Conservation (phyloP, 2,888 invertebrate species). For the Tetramorium bicarinatum region DNA sequence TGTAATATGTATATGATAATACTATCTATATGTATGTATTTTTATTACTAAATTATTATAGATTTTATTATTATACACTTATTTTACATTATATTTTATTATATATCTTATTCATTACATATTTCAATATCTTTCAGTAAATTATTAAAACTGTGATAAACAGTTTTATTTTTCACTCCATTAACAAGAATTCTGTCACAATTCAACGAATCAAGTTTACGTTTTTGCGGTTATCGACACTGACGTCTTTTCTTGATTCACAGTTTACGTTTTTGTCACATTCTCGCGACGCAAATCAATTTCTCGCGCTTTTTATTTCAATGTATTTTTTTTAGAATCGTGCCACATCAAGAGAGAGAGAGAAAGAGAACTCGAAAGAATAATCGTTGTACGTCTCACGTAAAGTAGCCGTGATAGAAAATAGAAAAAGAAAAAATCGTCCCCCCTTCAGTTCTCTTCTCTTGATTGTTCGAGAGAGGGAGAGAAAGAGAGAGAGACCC, state of each 20-base stretch:
- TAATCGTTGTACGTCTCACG: constrained; percentile 17
- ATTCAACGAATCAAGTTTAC: constrained; percentile 5
- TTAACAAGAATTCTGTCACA: neutral
- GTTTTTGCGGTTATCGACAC: neutral
- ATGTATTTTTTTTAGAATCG: neutral
- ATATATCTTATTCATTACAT: neutral
- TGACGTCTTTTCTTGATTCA: neutral
- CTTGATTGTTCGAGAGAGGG: neutral
- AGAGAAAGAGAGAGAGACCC: constrained; percentile 49
- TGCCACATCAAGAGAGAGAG: neutral
- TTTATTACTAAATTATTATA: neutral
- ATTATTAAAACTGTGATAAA: constrained; percentile 3
- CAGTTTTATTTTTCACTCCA: neutral
- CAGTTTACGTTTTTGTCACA: constrained; percentile 16
- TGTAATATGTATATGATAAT: neutral
- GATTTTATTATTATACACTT: neutral
- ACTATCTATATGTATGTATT: neutral
- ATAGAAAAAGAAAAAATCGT: constrained; percentile 33
- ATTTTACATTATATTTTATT: neutral
- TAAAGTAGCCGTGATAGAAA: constrained; percentile 52
- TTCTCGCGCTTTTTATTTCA: neutral
- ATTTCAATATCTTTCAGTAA: neutral
- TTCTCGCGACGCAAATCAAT: constrained; percentile 26
- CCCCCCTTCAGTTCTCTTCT: constrained; percentile 22
- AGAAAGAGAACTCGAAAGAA: constrained; percentile 39